A percentile compares a stretch with the other conserved stretches of the same genome.
phyloP scores from a whole-genome alignment of 2,113 vertebrate species.

The human (Homo sapiens) region DNA sequence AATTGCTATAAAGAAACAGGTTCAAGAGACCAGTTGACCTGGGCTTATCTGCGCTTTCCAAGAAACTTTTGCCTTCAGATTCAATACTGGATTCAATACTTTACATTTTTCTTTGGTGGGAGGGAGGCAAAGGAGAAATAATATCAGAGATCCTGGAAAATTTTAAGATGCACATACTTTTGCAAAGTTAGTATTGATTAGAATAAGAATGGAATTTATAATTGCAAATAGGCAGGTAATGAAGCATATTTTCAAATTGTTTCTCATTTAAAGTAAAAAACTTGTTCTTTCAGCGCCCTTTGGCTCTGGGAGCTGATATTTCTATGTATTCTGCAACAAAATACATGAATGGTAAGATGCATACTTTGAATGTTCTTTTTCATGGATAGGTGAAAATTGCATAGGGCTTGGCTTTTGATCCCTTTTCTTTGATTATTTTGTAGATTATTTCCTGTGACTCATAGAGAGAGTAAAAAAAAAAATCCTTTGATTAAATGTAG shows the following conservation, averaged over 20 bases:
- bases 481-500: background rate
- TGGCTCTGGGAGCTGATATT: constrained; percentile 95
- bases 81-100: background rate
- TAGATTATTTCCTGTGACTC: constrained; percentile 1
- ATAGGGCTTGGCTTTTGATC: background rate
- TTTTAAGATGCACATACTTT: background rate
- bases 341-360: constrained; percentile 95
- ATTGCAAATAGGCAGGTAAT: background rate
- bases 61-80: background rate
- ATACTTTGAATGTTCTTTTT: background rate
- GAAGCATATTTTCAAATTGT: background rate
- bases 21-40: background rate
- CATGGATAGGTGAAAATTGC: background rate
- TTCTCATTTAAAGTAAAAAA: constrained; percentile 28
- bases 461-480: background rate
- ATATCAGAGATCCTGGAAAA: background rate
- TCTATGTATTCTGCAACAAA: constrained; percentile 97
- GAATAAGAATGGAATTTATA: background rate
- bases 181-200: background rate
- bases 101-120: background rate
- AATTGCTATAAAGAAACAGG: background rate
- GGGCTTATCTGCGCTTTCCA: background rate
- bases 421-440: background rate
- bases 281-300: constrained; percentile 89
- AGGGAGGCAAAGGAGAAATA: background rate